A percentile compares a stretch with the other conserved stretches of the same genome.
These are phyloP conservation scores for Plecotus auritus DNA, from an alignment of 2,113 vertebrate species.

Conservation along the genomic window DNA sequence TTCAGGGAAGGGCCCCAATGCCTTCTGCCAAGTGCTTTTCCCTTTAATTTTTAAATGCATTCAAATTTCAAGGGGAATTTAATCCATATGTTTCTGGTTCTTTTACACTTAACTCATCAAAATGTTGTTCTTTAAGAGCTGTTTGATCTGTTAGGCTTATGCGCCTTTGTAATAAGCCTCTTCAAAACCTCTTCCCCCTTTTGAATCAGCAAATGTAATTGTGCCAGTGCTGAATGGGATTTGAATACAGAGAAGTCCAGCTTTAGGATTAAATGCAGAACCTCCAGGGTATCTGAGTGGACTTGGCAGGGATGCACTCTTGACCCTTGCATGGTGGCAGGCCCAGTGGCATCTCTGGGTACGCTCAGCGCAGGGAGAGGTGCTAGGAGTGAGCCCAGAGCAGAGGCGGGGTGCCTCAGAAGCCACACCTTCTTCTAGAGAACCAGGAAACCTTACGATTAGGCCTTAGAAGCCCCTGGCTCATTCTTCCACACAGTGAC, in stretches of 20 bases:
- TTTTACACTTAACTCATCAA: conserved; percentile 79
- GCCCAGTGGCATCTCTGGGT: background rate
- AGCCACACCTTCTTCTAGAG: background rate
- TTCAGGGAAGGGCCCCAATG: conserved; percentile 63
- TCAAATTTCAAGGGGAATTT: conserved; percentile 76
- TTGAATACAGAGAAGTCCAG: conserved; percentile 63
- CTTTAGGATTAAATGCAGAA: conserved; percentile 47
- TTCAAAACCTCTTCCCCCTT: conserved; percentile 73
- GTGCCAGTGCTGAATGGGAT: conserved; percentile 65
- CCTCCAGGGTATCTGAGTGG: background rate
- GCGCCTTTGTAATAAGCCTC: conserved; percentile 75
- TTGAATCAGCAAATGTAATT: conserved; percentile 69
- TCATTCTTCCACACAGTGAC: background rate
- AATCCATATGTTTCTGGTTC: conserved; percentile 76
- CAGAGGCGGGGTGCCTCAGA: background rate
- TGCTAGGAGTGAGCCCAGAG: background rate
- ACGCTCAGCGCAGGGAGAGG: fast-evolving
- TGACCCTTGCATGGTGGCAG: background rate
- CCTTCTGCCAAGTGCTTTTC: conserved; percentile 68
- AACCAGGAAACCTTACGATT: background rate
- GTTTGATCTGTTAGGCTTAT: conserved; percentile 75
- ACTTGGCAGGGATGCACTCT: background rate
- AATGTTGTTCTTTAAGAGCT: conserved; percentile 79
- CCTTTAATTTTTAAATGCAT: conserved; percentile 77
- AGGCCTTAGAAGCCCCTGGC: background rate